Conservation (phyloP, 1,140 invertebrate genomes). For the Drosophila virilis region DNA sequence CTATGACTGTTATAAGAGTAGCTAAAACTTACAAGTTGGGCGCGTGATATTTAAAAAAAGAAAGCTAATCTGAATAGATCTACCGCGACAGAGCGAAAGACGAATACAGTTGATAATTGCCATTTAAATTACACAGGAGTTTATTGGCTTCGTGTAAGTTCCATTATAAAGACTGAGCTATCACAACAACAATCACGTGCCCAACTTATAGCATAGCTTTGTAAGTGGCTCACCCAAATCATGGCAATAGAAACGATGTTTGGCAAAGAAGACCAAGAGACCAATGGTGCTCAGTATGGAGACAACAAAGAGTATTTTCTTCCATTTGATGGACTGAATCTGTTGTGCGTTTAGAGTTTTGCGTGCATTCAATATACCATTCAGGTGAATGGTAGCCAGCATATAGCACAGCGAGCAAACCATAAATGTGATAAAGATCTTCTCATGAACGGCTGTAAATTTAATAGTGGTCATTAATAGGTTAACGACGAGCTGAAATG, state of each 20-base stretch:
- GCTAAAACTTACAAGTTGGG: neutral
- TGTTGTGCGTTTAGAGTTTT: slow-evolving; percentile 80
- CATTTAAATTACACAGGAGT: no score
- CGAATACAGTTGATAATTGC: no score
- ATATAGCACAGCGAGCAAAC: slow-evolving; percentile 93
- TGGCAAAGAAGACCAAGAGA: slow-evolving; percentile 93
- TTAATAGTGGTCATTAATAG: neutral
- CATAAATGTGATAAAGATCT: slow-evolving; percentile 97
- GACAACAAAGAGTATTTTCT: slow-evolving; percentile 90
- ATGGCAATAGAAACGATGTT: slow-evolving; percentile 94
- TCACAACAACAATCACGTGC: neutral
- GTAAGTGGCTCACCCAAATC: slow-evolving; percentile 89
- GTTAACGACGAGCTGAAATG: neutral
- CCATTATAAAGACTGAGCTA: no score
- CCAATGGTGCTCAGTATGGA: slow-evolving; percentile 92
- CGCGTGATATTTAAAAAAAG: neutral
- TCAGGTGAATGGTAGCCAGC: slow-evolving; percentile 86
- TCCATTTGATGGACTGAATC: slow-evolving; percentile 87
- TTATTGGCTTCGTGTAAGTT: no score
- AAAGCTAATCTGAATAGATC: no score
- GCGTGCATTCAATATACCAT: slow-evolving; percentile 75
- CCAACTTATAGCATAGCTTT: neutral
- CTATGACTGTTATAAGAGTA: slow-evolving; percentile 3
- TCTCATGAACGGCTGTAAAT: slow-evolving; percentile 94
- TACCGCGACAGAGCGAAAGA: no score